Percentiles rank a stretch among this genome's conserved stretches.
These are phyloP conservation scores for Corticium candelabrum DNA, from an alignment of 37 sponge, comb jelly and placozoan species.

Conservation along the genomic window DNA sequence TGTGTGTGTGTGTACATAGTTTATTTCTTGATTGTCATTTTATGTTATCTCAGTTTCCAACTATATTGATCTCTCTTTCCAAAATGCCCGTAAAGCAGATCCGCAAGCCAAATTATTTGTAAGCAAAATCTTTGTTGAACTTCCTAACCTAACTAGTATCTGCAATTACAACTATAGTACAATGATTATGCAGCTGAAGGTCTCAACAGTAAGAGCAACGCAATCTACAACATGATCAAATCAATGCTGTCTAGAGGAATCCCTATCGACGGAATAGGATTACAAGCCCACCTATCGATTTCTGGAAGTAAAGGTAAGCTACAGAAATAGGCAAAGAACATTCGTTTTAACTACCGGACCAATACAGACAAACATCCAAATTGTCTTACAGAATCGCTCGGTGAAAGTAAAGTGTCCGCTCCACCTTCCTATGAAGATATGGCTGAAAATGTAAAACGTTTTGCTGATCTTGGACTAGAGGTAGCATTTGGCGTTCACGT, in stretches of 20 bases:
- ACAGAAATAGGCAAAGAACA: too few species aligned
- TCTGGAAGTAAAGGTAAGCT: not conserved
- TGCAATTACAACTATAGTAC: too few species aligned
- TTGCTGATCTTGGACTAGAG: not conserved
- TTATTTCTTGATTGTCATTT: not conserved
- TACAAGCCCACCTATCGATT: not conserved
- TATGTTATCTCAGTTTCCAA: conserved; percentile 2
- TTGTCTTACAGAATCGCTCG: too few species aligned
- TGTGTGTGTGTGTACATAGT: too few species aligned
- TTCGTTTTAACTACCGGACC: too few species aligned
- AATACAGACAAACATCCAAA: not conserved
- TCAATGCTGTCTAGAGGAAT: not conserved
- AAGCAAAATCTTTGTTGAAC: too few species aligned
- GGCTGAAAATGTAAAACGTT: conserved; percentile 1
- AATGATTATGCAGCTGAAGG: not conserved
- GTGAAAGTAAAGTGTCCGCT: too few species aligned
- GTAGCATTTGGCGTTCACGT: not conserved
- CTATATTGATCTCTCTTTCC: conserved; percentile 1
- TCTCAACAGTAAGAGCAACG: not conserved
- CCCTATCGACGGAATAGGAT: not conserved
- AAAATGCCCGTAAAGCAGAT: not conserved
- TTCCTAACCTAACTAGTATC: too few species aligned
- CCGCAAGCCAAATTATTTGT: not conserved
- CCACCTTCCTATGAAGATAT: not conserved
- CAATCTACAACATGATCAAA: conserved; percentile 5